Base-by-base conservation (phyloP, 2,888 invertebrate genomes). In the Microctonus hyperodae region DNA sequence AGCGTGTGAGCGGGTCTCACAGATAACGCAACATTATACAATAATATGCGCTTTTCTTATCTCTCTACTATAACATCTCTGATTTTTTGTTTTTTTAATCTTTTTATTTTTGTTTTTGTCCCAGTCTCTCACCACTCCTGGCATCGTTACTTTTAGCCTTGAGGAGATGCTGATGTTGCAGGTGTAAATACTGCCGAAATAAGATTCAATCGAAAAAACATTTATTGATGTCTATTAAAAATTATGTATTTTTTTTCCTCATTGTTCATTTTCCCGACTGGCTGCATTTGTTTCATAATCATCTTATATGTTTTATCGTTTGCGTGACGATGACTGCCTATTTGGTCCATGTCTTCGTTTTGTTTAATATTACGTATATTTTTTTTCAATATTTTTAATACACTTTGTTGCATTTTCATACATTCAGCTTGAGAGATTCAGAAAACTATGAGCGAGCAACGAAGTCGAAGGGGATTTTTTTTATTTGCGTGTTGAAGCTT, bases 1-100 rank as follows among this genome's bases (percentile, higher is more conserved):
- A 81, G 78, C 76, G 76, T 79, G 78, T 80, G 79, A 78, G 76
- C 78, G 78, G 51, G 67, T 57, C 51, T 58, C 58, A 58, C 58
- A 35, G 4, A 28, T 7, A 25, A 31, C 48, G 35, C 56, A 37
- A 48, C 37, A 61, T 56, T 61, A 66, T 50, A 44, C 60, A 65
- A 65, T 65, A 65, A 53, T 51, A 23, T 59, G 33, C 58, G 33
- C 6, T 6, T 16, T 6, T 48, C 25, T 44, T 59, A 28, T 23
- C 22, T 16, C n/a, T 51, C 50, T 61, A 50, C 51, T 22, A 28
- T 50, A 60, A 28, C 40, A 35, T 33, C 33, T 13, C 40, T 22
- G 50, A n/a, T 62, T 61, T 48, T 35, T 66, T 37, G 50, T 40
- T 37, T 57, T 23, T 57, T 37, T 11, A 23, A 50, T 66, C 48